phyloP scores from a whole-genome alignment of 2,888 invertebrate genomes.

The Phanerotoma sp. region DNA sequence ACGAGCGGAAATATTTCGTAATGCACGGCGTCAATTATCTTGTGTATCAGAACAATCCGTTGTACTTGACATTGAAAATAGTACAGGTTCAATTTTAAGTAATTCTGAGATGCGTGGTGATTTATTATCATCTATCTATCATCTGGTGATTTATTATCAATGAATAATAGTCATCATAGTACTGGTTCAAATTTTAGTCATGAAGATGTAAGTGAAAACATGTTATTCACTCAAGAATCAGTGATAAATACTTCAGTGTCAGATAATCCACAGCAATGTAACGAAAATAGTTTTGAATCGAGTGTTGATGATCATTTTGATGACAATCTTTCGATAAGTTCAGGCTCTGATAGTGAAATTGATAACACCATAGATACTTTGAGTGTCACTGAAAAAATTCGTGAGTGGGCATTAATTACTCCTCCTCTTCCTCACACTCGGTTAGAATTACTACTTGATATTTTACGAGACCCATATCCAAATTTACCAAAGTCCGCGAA shows the following conservation, averaged over 20 bases:
- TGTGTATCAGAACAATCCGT: not conserved
- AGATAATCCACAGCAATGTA: no score
- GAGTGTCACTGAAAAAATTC: not conserved
- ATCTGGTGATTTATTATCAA: no score
- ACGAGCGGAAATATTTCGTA: not conserved
- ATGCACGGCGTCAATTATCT: not conserved
- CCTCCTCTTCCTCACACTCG: constrained; percentile 9
- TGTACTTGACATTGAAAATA: not conserved
- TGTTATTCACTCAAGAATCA: no score
- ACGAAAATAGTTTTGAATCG: not conserved
- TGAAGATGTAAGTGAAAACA: no score
- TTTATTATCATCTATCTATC: no score
- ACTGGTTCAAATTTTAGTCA: no score
- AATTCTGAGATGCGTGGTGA: no score
- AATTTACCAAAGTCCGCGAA: constrained; percentile 25
- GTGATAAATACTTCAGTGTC: no score
- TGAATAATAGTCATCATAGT: no score
- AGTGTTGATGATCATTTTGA: not conserved
- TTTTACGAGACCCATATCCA: constrained; percentile 25
- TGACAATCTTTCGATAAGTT: not conserved
- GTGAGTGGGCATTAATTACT: not conserved
- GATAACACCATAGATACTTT: not conserved
- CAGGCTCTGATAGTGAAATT: not conserved
- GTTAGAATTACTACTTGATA: constrained; percentile 20
- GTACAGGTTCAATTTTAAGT: not conserved